phyloP scores from a whole-genome alignment of 2,113 vertebrate species.

The Pluvialis apricaria region DNA sequence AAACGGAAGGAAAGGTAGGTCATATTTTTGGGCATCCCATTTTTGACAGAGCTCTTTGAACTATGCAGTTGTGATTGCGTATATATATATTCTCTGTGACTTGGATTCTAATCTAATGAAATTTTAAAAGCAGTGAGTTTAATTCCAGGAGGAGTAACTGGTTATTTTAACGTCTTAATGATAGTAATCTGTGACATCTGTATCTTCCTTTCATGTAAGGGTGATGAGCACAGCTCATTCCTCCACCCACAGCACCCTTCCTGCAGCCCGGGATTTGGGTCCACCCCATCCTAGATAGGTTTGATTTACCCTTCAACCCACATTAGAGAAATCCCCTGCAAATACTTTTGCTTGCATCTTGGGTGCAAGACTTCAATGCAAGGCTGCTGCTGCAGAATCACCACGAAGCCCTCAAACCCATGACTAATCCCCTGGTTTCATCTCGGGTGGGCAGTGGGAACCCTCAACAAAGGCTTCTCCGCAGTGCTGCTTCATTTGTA shows the following conservation, averaged over 20 bases:
- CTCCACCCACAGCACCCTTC: no score
- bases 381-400: background rate
- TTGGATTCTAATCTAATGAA: background rate
- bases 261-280: background rate
- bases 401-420: background rate
- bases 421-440: no score
- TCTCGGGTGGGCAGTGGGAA: fast-evolving
- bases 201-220: background rate
- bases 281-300: background rate
- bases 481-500: background rate
- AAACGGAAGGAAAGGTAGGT: slow-evolving; percentile 5
- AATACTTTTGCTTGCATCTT: fast-evolving
- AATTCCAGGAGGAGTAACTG: background rate
- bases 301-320: background rate
- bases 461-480: background rate
- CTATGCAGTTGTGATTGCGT: background rate
- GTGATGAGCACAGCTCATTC: no score
- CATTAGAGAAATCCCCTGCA: fast-evolving
- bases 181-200: background rate
- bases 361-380: background rate
- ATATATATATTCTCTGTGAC: background rate
- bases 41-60: slow-evolving; percentile 8
- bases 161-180: background rate
- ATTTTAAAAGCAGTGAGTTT: background rate
- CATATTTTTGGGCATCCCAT: background rate